Evolutionary conservation across 2,797 vertebrate species (phyloP), one percentile per base, ranked within the genome.

Genomic region (Anabas testudineus): DNA sequence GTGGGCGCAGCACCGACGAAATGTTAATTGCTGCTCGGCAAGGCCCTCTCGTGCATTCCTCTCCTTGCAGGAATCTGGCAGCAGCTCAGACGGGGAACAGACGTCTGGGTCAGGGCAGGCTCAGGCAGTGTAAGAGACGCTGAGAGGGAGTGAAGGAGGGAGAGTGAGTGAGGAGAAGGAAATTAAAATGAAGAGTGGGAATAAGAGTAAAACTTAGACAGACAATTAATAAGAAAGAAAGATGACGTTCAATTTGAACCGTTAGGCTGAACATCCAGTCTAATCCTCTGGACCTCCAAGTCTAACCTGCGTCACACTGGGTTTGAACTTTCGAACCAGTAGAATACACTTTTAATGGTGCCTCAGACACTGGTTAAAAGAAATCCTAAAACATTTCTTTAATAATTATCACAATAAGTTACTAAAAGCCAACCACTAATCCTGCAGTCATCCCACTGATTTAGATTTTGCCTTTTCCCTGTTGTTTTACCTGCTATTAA

Each of bases 81-180:
- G 81, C 62, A 80, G 78, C 86, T 84, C 88, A 91, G 87, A 88
- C 80, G 21, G 81, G 82, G 84, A 89, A 86, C 89, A 88, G 87
- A 89, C 84, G 87, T 90, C 89, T 91, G 89, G 89, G 86, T 88
- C 83, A 83, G 79, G 87, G 83, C 83, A 86, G 87, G 82, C 83
- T 81, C 72, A 74, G 80, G 80, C 62, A 62, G 71, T 24, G 70
- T 15, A 45, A 41, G 60, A 71, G 75, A 79, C 57, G 53, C n/a
- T 13, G 53, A 59, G 46, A 64, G 46, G 5, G 49, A 62, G 45
- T 57, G 18, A 51, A 4, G 30, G 4, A 32, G 30, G 37, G 51
- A 67, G 60, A 43, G 54, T 47, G 45, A 58, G 39, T 2, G 10
- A 39, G 19, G 34, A 37, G 55, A 57, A n/a, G 26, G 21, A 41